Base-by-base conservation (phyloP, 2,888 invertebrate genomes). In the Ochropleura plecta region DNA sequence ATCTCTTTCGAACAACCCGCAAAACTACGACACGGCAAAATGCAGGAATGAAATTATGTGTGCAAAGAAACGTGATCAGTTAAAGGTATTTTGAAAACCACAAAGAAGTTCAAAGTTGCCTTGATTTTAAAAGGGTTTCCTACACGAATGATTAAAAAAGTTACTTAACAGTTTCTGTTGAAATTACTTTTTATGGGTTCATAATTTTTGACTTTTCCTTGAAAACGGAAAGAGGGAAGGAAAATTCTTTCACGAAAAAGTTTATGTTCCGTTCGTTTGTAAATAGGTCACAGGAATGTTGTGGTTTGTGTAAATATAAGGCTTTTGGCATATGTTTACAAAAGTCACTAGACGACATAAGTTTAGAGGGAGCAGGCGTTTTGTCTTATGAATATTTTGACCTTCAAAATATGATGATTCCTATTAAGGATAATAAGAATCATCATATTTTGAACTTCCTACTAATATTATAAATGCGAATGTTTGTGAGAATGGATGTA, bases 121-220 rank as follows among this genome's bases (percentile, higher is more conserved):
- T 49, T 6, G 48, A 40, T 55, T 51, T 30, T 42, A 48, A 30
- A 30, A 18, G n/a, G 72, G 49, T 67, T 79, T 67, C 40, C 7
- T 63, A 48, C 6, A 63, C 51, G 9, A 63, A 79, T 79, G 42
- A 73, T 63, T 68, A 48, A 40, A 30, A 20, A 60, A 81, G 59
- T 74, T 64, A 12, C n/a, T 48, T 30, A 64, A 20, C 53, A 5
- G 16, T 40, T 69, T 51, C 16, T 51, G 18, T 60, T 65, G 59
- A 81, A 74, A 60, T 68, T 55, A 69, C 81, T 78, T 81, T 65
- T 12, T 65, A 75, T 60, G 68, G 67, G 40, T 48, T 63, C 53
- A 66, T 66, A 64, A 63, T 51, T 57, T 72, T 60, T 55, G 16
- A 40, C 49, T 49, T 78, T 67, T 67, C 55, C 57, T 42, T 46